Evolutionary conservation across 2,113 vertebrate species (phyloP), one percentile per base, ranked within the genome.

Genomic region (Marmota flaviventris): DNA sequence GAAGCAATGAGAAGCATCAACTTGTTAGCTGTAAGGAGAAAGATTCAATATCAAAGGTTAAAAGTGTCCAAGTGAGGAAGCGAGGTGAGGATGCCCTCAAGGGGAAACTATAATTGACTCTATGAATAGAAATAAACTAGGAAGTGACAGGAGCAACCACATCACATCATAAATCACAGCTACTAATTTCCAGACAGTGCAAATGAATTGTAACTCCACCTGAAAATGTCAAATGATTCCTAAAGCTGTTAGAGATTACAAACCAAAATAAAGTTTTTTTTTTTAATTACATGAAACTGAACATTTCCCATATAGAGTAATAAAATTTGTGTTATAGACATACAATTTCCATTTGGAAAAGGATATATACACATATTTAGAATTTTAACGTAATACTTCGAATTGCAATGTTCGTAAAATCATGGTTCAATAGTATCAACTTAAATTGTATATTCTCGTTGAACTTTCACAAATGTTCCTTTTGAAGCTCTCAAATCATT

Each of bases 151-250:
- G 53, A 88, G 7, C 39, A 86, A 73, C 18, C 7, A 2, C 2
- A 45, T 95, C 56, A n/a, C 11, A 22, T 67, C 83, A 79, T 87
- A 63, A 79, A 76, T 20, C 7, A 9, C 61, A 42, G 53, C 25
- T 75, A 75, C 48, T 89, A 34, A 87, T 73, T 65, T 83, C 24
- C 67, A 85, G 20, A 63, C 84, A 70, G 32, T 82, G 51, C 11
- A 84, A 89, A 63, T 94, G 27, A 85, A 53, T 78, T 85, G 56
- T 79, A 70, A 96, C 76, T 42, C n/a, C 65, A 86, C 37, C 20
- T 34, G 13, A 83, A 94, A 72, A 79, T 91, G 39, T 17, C 53
- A 73, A 58, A 93, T 20, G 4, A 92, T 70, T 48, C 34, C 22
- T 65, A 18, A 24, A 86, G 25, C 12, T 29, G 5, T 25, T 72